A percentile compares a stretch with the other conserved stretches of the same genome.
Evolutionary conservation across 2,888 invertebrate genomes (phyloP).

Genomic region (Theretra japonica): DNA sequence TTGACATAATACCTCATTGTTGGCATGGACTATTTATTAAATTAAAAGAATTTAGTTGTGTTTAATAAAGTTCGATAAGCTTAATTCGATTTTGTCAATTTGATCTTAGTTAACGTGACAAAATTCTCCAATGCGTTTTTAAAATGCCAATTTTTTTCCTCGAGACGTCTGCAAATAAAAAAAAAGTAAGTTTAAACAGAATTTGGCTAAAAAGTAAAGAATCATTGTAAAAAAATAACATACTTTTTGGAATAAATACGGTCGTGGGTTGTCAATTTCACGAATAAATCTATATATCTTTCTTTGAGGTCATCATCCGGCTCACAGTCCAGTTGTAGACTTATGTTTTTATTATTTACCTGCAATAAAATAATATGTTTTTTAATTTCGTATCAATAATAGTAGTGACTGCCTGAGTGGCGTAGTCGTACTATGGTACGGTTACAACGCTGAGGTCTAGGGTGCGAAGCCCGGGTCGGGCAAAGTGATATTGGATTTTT

Average conservation of each 20-base stretch:
- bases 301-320: constrained; percentile 65
- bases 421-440: too few species aligned
- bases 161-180: constrained; percentile 84
- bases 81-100: not conserved
- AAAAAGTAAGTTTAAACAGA: constrained; percentile 25
- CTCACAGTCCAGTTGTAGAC: constrained; percentile 60
- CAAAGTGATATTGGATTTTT: too few species aligned
- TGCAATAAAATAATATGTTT: constrained; percentile 42
- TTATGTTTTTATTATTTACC: constrained; percentile 56
- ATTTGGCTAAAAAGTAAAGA: not conserved
- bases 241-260: constrained; percentile 62
- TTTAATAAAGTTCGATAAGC: too few species aligned
- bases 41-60: too few species aligned
- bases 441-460: too few species aligned
- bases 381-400: too few species aligned
- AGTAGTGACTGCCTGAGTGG: too few species aligned
- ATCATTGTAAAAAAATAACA: constrained; percentile 9
- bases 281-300: constrained; percentile 62
- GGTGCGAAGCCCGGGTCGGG: too few species aligned
- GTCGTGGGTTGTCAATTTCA: constrained; percentile 64
- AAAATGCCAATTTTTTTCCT: constrained; percentile 87
- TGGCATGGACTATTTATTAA: too few species aligned
- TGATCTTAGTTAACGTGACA: constrained; percentile 56
- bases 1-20: too few species aligned
- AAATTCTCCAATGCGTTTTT: constrained; percentile 68